Evolutionary conservation across 2,888 invertebrate species (phyloP).

Genomic region (Teleiodes luculella): DNA sequence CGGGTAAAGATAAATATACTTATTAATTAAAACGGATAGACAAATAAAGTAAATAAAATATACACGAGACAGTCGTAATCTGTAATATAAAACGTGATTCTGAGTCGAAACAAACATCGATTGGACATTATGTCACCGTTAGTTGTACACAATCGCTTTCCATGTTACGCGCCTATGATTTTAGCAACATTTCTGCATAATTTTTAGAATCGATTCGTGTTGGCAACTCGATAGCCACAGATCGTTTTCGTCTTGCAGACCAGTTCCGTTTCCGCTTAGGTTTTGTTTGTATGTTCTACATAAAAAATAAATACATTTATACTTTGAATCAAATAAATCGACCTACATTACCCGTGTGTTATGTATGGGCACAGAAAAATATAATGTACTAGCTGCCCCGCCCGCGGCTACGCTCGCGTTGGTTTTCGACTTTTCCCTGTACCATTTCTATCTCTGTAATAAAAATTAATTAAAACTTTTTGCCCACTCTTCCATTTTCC

Average conservation of each 20-base stretch:
- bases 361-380: too few species aligned
- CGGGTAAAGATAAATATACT: too few species aligned
- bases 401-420: too few species aligned
- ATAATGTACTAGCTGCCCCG: too few species aligned
- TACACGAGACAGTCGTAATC: background rate
- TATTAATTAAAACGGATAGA: too few species aligned
- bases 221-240: background rate
- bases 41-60: background rate
- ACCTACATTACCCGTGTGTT: too few species aligned
- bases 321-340: too few species aligned
- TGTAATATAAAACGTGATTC: background rate
- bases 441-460: too few species aligned
- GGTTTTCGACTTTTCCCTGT: too few species aligned
- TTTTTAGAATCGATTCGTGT: conserved; percentile 7
- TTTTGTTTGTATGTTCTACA: background rate
- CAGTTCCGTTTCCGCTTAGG: conserved; percentile 1
- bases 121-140: conserved; percentile 31
- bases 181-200: conserved; percentile 18
- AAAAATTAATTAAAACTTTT: too few species aligned
- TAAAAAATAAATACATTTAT: too few species aligned
- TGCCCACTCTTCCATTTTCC: too few species aligned
- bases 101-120: conserved; percentile 2
- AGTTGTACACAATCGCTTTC: conserved; percentile 30
- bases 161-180: conserved; percentile 30
- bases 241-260: background rate